Base-by-base conservation (phyloP, 1,140 invertebrate species). In the Heliconius himera region DNA sequence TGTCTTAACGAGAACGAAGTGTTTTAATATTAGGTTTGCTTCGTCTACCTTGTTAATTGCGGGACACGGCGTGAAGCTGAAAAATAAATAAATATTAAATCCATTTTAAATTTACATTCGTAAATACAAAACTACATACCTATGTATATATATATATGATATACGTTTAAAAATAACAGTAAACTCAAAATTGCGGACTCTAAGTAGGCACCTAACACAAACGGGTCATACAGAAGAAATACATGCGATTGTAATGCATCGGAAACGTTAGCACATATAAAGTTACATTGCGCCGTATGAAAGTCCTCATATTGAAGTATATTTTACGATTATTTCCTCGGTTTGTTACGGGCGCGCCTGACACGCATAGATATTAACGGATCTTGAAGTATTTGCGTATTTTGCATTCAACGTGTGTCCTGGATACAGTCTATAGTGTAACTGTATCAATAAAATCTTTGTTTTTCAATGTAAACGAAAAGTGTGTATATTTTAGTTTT, bases 241-340 rank as follows among this genome's bases (percentile, higher is more conserved):
- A 79, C 70, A 77, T 74, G 70, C 74, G 77, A 84, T 83, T 83
- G 81, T 84, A 83, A 83, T 78, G 82, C 81, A 78, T 85, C 79
- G 84, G 79, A 82, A 83, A 83, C 77, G 78, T 83, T 74, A 74
- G 73, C 75, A 79, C 78, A 83, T 85, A 85, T 83, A 85, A 85
- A 85, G 80, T 82, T 82, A 75, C 79, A 85, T 80, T 85, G 81
- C 79, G 75, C 79, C 74, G 84, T 81, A 85, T 78, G 84, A 85
- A 85, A 84, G 79, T 78, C 74, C 54, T 82, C 84, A 82, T 85
- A 84, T 56, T 83, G 84, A 83, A 82, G 66, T 74, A 38, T 78
- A 85, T 38, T 85, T 85, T 85, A 85, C 81, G 84, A 85, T 84
- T 84, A 85, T 82, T 75, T 82, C 81, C 81, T 84, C 66, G 72